phyloP scores from a whole-genome alignment of 1,140 invertebrate genomes.

The Copidosoma floridanum region DNA sequence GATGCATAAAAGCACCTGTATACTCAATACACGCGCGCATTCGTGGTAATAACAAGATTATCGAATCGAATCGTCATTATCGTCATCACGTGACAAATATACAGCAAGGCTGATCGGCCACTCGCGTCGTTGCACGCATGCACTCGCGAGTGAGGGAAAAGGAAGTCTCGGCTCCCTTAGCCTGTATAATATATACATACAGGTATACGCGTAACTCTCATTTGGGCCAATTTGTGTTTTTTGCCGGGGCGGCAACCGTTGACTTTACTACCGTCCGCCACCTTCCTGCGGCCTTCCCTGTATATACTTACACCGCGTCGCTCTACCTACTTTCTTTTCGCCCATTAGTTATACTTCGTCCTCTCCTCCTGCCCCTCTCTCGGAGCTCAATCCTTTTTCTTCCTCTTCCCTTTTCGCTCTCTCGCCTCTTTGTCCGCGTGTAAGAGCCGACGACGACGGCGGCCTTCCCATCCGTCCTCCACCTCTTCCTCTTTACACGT shows the following conservation, averaged over 20 bases:
- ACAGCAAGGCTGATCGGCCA: no score
- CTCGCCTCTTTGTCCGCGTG: not conserved
- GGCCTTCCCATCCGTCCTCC: no score
- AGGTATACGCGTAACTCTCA: constrained; percentile 47
- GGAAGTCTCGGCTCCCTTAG: constrained; percentile 45
- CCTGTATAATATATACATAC: no score
- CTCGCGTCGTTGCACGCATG: no score
- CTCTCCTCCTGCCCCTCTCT: constrained; percentile 12
- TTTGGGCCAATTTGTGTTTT: constrained; percentile 50
- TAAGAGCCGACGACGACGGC: no score
- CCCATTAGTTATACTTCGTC: constrained; percentile 35
- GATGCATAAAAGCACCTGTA: no score
- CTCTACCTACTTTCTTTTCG: constrained; percentile 19
- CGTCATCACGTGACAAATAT: no score
- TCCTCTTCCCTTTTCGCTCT: not conserved
- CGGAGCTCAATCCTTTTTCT: constrained; percentile 21
- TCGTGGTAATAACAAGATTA: no score
- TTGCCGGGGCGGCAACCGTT: constrained; percentile 43
- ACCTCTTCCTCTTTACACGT: no score
- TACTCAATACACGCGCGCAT: no score
- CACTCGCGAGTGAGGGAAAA: no score
- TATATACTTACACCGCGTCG: not conserved
- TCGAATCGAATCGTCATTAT: no score
- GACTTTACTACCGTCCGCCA: constrained; percentile 39
- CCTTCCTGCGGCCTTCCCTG: constrained; percentile 10